Evolutionary conservation across 2,113 vertebrate genomes (phyloP), one percentile per base, ranked within the genome.

Genomic region (Oenanthe melanoleuca): DNA sequence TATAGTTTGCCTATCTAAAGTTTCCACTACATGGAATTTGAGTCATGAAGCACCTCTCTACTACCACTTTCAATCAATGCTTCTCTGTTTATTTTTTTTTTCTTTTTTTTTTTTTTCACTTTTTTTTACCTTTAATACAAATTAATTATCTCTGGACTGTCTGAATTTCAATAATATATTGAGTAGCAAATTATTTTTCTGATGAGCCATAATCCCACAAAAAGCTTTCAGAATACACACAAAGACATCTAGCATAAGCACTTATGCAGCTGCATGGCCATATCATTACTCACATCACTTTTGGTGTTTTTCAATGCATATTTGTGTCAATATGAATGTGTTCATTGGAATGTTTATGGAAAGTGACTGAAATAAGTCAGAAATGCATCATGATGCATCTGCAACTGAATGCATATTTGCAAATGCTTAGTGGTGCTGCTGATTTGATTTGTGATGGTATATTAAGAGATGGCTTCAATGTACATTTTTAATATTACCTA

Each of bases 301-400:
- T 49, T 55, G 4, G 3, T 9, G 49, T 74, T 72, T 84, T 78
- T 63, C 22, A 53, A 0, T 26, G 31, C 37, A 6, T 88, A 59
- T 94, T 93, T 89, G 37, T 61, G 37, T 80, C 45, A 63, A 63
- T 47, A 88, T 53, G 80, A 86, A 83, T 73, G 31, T 33, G 25
- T 73, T 80, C 25, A 61, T 88, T 83, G 61, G 33, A 81, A 60
- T 69, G 45, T 75, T 89, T 88, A 69, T 94, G 45, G 57, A 44
- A 95, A 80, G n/a, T 29, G 59, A 86, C 83, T 77, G 82, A 93
- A 89, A 75, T 65, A 89, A 91, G 74, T 90, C 60, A 77, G 55
- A 86, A 89, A 83, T 59, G 31, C 70, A 83, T 88, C 42, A 15
- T 10, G n/a, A n/a, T 79, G 28, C 40, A 42, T 63, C 25, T 67